A percentile compares a stretch with the other conserved stretches of the same genome.
Evolutionary conservation across 1,140 invertebrate species (phyloP).

Genomic region (Danaus plexippus): DNA sequence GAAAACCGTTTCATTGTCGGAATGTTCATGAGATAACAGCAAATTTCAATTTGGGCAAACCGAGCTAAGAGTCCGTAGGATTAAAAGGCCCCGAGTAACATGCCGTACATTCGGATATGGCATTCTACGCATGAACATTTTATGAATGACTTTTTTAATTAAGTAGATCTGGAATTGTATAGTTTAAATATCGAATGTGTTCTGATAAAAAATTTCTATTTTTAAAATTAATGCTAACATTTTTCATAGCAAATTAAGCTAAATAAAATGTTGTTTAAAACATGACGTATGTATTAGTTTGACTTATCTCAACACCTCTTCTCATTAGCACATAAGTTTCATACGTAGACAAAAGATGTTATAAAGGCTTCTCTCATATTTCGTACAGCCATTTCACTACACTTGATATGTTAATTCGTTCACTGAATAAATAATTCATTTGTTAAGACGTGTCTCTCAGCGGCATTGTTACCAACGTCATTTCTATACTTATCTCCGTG

Average conservation of each 20-base stretch:
- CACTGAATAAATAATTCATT: constrained; percentile 66
- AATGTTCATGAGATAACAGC: constrained; percentile 26
- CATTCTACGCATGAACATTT: too few species aligned
- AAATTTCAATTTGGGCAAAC: constrained; percentile 60
- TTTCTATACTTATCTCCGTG: constrained; percentile 11
- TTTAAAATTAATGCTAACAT: too few species aligned
- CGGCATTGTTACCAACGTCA: constrained; percentile 36
- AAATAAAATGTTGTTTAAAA: too few species aligned
- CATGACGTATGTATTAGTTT: too few species aligned
- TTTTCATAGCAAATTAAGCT: too few species aligned
- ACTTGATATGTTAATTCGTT: constrained; percentile 63
- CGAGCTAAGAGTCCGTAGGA: constrained; percentile 36
- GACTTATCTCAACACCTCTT: too few species aligned
- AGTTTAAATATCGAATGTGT: too few species aligned
- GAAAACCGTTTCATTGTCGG: constrained; percentile 1
- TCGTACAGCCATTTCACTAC: constrained; percentile 26
- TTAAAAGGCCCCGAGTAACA: constrained; percentile 18
- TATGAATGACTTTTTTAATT: too few species aligned
- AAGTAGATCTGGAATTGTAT: too few species aligned
- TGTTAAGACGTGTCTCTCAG: constrained; percentile 55
- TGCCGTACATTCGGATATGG: background rate
- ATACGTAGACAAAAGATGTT: too few species aligned
- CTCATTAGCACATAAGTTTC: too few species aligned
- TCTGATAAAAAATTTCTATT: too few species aligned
- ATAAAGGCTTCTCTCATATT: constrained; percentile 7